Conservation (phyloP, 2,888 invertebrate genomes). For the Synergus gifuensis region DNA sequence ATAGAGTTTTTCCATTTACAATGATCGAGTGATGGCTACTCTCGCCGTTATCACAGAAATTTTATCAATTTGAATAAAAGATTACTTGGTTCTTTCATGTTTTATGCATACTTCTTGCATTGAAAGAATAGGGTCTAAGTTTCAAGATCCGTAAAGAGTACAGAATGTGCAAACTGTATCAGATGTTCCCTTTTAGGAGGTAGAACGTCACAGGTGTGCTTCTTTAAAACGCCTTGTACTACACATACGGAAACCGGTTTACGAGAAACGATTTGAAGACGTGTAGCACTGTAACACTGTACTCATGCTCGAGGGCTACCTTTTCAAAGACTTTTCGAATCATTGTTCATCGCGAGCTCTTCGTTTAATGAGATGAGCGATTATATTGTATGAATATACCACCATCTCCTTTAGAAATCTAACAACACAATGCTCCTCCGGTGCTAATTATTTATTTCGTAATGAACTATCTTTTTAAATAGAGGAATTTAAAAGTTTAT, state of each 20-base stretch:
- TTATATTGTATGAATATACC: neutral
- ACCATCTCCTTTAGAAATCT: neutral
- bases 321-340: slow-evolving; percentile 26
- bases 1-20: too few relatives aligned
- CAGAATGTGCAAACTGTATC: neutral
- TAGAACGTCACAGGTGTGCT: slow-evolving; percentile 23
- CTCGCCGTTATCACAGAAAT: neutral
- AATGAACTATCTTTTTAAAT: neutral
- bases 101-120: neutral
- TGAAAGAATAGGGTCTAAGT: neutral
- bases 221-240: slow-evolving; percentile 39
- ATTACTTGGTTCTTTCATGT: neutral
- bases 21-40: too few relatives aligned
- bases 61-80: neutral
- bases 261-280: slow-evolving; percentile 36
- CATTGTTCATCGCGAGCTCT: slow-evolving; percentile 24
- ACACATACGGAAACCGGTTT: slow-evolving; percentile 37
- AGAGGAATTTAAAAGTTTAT: too few relatives aligned
- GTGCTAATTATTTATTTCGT: neutral
- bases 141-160: neutral
- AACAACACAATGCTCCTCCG: neutral
- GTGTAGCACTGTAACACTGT: neutral
- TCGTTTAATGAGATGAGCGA: neutral
- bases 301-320: slow-evolving; percentile 21
- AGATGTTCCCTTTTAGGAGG: neutral